Evolutionary conservation across 2,113 vertebrate genomes (phyloP), one percentile per base, ranked within the genome.

Genomic region (Theristicus caerulescens): DNA sequence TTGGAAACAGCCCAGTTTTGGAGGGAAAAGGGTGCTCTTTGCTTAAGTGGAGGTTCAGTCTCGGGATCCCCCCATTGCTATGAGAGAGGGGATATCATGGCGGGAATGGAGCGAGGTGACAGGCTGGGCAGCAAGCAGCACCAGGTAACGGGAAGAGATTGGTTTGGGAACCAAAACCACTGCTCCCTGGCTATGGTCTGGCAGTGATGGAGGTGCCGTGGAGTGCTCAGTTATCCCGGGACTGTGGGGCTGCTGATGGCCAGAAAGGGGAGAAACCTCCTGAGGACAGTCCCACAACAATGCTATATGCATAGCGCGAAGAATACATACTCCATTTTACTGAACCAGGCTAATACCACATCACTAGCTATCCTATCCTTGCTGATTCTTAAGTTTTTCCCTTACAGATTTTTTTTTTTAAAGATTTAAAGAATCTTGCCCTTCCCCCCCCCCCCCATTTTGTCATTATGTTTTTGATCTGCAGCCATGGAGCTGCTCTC

Each of bases 41-140:
- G 38, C 40, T 42, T 11, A 16, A 38, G 34, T 1, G 22, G 26
- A 18, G 10, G 3, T 38, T 69, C 6, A 11, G 22, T n/a, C 25
- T 19, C 6, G 6, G 10, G 31, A 34, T 5, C 0, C 1, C 4
- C 10, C 14, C 2, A 2, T 8, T 0, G 2, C 36, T 2, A 1
- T 26, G 42, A 61, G 51, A 66, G 51, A 47, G 17, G 3, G 24
- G 16, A 3, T n/a, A 20, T 58, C 7, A 1, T 20, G 16, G 38
- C 3, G 11, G 59, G 24, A 42, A 18, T 2, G 16, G 31, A 13
- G 24, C 0, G 7, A 62, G 29, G 24, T 3, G 14, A 19, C 9
- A 11, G 59, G 18, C 34, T 6, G 9, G 40, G 20, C 24, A n/a
- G 36, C 1, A 25, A 65, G 74, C 51, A 32, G 42, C 0, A 2